phyloP scores from a whole-genome alignment of 2,113 vertebrate species.

The Pholis gunnellus region DNA sequence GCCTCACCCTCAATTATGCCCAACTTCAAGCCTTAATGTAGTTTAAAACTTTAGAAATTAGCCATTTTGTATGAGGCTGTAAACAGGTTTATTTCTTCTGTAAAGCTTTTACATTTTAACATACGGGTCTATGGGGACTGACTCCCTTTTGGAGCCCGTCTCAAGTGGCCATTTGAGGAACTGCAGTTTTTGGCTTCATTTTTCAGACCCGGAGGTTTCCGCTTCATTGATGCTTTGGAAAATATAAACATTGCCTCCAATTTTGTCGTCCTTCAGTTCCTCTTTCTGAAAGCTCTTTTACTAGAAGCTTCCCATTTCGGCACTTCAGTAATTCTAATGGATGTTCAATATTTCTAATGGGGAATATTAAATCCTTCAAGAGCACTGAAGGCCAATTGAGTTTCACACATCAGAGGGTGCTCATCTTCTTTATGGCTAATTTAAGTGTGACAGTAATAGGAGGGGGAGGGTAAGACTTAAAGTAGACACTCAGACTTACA shows the following conservation, averaged over 20 bases:
- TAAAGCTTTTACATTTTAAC: too few relatives aligned
- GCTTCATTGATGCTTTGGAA: background rate
- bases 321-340: background rate
- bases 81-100: background rate
- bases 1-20: background rate
- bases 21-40: background rate
- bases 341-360: background rate
- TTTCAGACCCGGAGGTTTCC: background rate
- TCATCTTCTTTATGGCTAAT: slow-evolving; percentile 14
- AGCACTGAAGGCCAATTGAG: slow-evolving; percentile 16
- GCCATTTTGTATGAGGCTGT: background rate
- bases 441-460: slow-evolving; percentile 12
- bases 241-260: background rate
- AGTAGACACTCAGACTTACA: background rate
- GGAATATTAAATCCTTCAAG: slow-evolving; percentile 4
- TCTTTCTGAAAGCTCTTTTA: background rate
- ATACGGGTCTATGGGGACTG: background rate
- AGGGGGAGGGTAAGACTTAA: background rate
- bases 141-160: background rate
- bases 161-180: background rate
- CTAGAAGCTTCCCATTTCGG: background rate
- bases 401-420: slow-evolving; percentile 27
- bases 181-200: background rate
- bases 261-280: background rate
- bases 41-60: background rate